phyloP scores from a whole-genome alignment of 1,140 invertebrate species.

The Cyrtorhinus lividipennis region DNA sequence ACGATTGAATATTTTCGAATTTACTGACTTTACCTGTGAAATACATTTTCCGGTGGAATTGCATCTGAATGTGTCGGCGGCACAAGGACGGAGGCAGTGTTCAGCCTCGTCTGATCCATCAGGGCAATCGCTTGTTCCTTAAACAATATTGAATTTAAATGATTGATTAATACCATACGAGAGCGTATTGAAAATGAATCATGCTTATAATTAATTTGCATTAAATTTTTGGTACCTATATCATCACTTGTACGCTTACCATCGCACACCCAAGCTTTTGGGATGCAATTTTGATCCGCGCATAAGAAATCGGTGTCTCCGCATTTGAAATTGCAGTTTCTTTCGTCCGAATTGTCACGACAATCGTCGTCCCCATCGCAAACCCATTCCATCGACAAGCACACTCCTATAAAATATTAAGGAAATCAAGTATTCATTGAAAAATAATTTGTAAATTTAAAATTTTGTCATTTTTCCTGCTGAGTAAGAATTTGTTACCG shows the following conservation, averaged over 20 bases:
- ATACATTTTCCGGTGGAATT: slow-evolving; percentile 54
- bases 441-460: too few relatives aligned
- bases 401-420: background rate
- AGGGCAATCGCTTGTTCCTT: slow-evolving; percentile 26
- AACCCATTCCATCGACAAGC: slow-evolving; percentile 31
- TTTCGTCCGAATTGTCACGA: slow-evolving; percentile 41
- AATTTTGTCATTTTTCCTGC: too few relatives aligned
- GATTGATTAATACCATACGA: too few relatives aligned
- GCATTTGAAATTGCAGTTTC: slow-evolving; percentile 31
- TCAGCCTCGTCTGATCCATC: slow-evolving; percentile 33
- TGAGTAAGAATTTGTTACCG: slow-evolving; percentile 31
- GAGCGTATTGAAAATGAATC: too few relatives aligned
- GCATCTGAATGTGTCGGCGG: slow-evolving; percentile 40
- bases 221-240: too few relatives aligned
- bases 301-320: slow-evolving; percentile 24
- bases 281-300: slow-evolving; percentile 43
- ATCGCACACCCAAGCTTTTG: slow-evolving; percentile 62
- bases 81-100: slow-evolving; percentile 32
- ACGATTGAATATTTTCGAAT: too few relatives aligned
- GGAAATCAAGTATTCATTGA: too few relatives aligned
- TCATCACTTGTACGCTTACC: too few relatives aligned
- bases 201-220: too few relatives aligned
- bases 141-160: background rate
- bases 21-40: slow-evolving; percentile 33
- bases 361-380: slow-evolving; percentile 50